phyloP scores from a whole-genome alignment of 2,113 vertebrate species.

The Upupa epops region DNA sequence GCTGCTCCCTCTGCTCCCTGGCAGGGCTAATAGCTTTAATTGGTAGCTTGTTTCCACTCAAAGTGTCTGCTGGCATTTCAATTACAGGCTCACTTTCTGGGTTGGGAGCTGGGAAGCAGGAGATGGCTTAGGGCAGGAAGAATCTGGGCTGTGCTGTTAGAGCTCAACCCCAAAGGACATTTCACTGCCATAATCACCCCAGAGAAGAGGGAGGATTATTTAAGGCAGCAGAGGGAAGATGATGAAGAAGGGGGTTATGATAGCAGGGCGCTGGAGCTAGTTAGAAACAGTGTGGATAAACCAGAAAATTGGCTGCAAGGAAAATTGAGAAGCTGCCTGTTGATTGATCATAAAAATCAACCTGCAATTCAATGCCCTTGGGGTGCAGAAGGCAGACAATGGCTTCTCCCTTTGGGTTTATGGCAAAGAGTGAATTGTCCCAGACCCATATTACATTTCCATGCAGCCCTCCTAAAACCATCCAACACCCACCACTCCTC shows the following conservation, averaged over 20 bases:
- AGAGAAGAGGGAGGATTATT: neutral
- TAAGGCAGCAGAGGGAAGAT: neutral
- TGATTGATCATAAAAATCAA: neutral
- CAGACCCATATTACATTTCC: neutral
- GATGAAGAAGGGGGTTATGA: neutral
- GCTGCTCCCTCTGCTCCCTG: constrained; percentile 22
- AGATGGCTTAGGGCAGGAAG: neutral
- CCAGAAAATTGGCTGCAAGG: neutral
- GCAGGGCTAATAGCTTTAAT: constrained; percentile 57
- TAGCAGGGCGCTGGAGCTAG: neutral
- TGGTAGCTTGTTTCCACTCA: constrained; percentile 61
- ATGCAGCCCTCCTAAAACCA: neutral
- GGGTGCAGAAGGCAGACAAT: neutral
- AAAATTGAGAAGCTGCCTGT: neutral
- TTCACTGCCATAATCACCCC: neutral
- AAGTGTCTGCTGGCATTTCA: constrained; percentile 52
- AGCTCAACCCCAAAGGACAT: neutral
- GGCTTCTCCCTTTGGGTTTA: neutral
- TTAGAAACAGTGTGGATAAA: neutral
- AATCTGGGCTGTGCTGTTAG: neutral
- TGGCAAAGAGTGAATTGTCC: neutral
- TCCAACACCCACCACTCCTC: neutral
- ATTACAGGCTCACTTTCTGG: constrained; percentile 50
- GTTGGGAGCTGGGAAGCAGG: neutral
- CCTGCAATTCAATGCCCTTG: neutral